Conservation (phyloP, 2,797 vertebrate genomes). For the Coreius guichenoti region DNA sequence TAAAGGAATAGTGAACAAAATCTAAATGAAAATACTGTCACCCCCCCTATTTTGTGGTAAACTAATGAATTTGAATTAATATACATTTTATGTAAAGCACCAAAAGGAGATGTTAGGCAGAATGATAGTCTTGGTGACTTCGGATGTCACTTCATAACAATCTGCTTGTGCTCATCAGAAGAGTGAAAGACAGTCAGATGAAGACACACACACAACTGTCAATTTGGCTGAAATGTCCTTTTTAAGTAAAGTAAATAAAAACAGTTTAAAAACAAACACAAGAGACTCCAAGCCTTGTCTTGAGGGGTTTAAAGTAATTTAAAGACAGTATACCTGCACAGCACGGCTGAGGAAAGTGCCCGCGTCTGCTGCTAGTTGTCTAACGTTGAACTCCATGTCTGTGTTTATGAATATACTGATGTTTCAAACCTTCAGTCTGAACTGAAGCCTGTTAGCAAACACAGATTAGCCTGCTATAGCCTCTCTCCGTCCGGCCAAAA, state of each 20-base stretch:
- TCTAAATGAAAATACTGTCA: background rate
- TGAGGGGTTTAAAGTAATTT: background rate
- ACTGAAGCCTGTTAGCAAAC: constrained; percentile 22
- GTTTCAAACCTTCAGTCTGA: constrained; percentile 1
- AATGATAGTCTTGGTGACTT: background rate
- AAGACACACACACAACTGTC: background rate
- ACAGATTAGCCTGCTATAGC: constrained; percentile 39
- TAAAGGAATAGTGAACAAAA: background rate
- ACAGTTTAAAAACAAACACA: background rate
- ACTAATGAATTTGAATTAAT: background rate
- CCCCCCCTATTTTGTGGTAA: background rate
- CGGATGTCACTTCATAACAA: background rate
- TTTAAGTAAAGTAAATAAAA: background rate
- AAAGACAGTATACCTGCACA: constrained; percentile 81
- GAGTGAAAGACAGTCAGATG: background rate
- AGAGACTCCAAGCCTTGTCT: background rate
- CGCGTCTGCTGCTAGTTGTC: constrained; percentile 88
- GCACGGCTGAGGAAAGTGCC: constrained; percentile 92
- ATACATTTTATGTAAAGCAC: background rate
- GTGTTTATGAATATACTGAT: constrained; percentile 10
- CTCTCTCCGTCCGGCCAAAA: constrained; percentile 14
- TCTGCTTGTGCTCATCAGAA: background rate
- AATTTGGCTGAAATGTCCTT: background rate
- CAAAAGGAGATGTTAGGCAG: background rate
- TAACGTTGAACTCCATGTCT: constrained; percentile 89